Base-by-base conservation (phyloP, 37 sponge, comb jelly and placozoan genomes). In the Aphrocallistes beatrix region DNA sequence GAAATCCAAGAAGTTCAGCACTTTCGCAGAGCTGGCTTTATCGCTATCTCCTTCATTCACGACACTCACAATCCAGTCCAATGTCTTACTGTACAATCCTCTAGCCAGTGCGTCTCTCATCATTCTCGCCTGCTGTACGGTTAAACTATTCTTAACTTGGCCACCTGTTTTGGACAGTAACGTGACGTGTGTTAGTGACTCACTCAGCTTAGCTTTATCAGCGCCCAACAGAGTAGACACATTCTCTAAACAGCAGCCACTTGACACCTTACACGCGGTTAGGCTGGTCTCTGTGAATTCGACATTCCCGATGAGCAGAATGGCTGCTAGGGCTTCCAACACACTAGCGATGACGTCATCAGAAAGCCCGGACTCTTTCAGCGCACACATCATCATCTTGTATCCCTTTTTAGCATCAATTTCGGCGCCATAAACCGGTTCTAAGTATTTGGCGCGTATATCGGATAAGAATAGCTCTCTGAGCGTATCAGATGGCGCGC, bases 361-460 rank as follows among this genome's bases (percentile, higher is more conserved):
- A 13, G 6, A 8, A 3, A 60, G 34, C 34, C 21, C 75, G n/a
- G 28, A 60, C 34, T 60, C 75, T 30, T 13, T 60, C 6, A 60
- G n/a, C 34, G n/a, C 75, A 3, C n/a, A 25, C 75, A 60, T 60
- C 75, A 60, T 60, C 75, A 60, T 60, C 8, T 60, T 30, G 75
- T 60, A 60, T 6, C 75, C 75, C 75, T 60, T 60, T 60, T 6
- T 60, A 21, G 75, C 75, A 60, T 60, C n/a, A 60, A 60, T 60
- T 19, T 13, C 75, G 32, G 75, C 75, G 75, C 75, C 75, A 3
- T 25, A 60, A 60, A 3, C 34, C 17, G 10, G 25, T 30, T 60
- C 32, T 17, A 47, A 47, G 34, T 60, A 60, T 60, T 13, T 60
- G 3, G 28, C 75, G 75, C 75, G 25, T 13, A 60, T 21, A 21